Conservation (phyloP, 2,888 invertebrate species). For the Chloromyia formosa region DNA sequence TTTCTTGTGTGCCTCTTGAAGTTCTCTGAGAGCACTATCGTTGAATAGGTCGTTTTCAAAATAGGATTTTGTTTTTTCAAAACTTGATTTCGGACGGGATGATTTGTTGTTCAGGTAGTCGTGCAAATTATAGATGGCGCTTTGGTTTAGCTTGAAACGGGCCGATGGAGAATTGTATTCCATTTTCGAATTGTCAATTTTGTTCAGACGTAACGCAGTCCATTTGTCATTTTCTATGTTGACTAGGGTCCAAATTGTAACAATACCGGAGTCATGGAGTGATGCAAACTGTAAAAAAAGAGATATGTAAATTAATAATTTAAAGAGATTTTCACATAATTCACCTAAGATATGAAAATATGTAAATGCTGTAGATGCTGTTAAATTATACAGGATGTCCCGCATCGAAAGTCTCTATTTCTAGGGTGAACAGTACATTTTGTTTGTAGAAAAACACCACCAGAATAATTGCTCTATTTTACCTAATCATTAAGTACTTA, state of each 20-base stretch:
- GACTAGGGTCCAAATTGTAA: constrained; percentile 64
- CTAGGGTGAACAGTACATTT: no score
- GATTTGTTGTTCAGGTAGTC: constrained; percentile 56
- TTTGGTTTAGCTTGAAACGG: constrained; percentile 60
- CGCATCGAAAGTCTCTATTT: no score
- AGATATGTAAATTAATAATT: no score
- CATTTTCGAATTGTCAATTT: constrained; percentile 47
- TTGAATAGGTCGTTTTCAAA: constrained; percentile 62
- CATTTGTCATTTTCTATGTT: constrained; percentile 48
- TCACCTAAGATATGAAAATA: no score
- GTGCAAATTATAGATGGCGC: constrained; percentile 58
- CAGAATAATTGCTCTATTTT: no score
- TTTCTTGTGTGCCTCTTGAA: constrained; percentile 55
- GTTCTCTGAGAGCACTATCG: constrained; percentile 59
- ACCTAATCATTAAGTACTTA: no score
- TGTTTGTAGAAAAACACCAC: no score
- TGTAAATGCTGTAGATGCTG: no score
- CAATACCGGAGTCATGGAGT: constrained; percentile 62
- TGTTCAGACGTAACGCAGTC: constrained; percentile 3
- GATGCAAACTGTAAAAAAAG: constrained; percentile 61
- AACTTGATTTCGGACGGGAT: constrained; percentile 55
- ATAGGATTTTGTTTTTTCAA: constrained; percentile 60
- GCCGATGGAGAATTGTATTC: constrained; percentile 63
- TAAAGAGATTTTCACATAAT: no score
- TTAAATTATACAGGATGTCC: no score